Base-by-base conservation (phyloP, 2,113 vertebrate genomes). In the Pseudopipra pipra region DNA sequence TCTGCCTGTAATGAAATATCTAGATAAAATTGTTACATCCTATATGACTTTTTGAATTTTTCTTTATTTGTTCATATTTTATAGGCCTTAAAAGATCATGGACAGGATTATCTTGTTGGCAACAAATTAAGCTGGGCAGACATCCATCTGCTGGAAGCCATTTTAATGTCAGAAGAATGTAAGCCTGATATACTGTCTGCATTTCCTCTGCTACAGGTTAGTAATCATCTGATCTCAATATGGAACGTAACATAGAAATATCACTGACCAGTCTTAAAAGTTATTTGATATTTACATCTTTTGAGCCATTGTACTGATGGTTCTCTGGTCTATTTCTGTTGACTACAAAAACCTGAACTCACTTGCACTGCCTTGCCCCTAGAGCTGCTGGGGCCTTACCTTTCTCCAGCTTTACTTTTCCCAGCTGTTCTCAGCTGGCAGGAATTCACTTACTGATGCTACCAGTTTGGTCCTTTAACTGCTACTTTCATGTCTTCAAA, bases 111-210 rank as follows among this genome's bases (percentile, higher is more conserved):
- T 97, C 98, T 99, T 59, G 98, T 99, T 82, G 99, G 99, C 92
- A 97, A 98, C 52, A 97, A 97, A 74, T 75, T 99, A 51, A 99
- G 98, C 71, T 97, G 95, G 97, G 99, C 99, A 46, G 99, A 99
- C 78, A 80, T 99, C 75, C 97, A 98, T n/a, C 90, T 99, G 74
- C 51, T 99, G 59, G 99, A 99, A 97, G 97, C 95, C 63, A 98
- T 98, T 92, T 97, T 99, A 95, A 98, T 98, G 98, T 14, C 95
- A 91, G 98, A 99, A 97, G 99, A 99, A 93, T 91, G 97, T 3
- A 95, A 97, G 39, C 67, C 97, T 49, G 96, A 86, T 31, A 96
- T 98, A 52, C 98, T 99, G 27, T 94, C 95, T 3, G 90, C 97
- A 6, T 99, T 99, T 74, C 97, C 96, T 93, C 39, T 88, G 88